These are phyloP conservation scores for Hypothenemus hampei DNA, from an alignment of 1,140 invertebrate species.

Conservation along the genomic window DNA sequence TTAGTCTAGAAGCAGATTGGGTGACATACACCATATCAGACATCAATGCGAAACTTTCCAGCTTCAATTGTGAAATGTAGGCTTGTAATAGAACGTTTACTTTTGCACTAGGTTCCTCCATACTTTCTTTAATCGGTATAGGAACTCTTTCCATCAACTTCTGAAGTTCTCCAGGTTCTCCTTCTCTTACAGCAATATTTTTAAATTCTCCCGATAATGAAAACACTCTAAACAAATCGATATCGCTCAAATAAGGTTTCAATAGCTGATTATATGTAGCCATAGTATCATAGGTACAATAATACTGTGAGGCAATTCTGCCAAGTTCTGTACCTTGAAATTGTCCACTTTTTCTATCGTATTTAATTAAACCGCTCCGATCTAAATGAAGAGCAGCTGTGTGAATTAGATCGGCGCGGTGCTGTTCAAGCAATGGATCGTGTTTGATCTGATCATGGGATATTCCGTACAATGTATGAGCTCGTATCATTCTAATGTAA, in stretches of 20 bases:
- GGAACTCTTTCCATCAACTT: conserved; percentile 97
- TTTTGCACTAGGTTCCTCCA: conserved; percentile 98
- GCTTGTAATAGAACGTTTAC: conserved; percentile 94
- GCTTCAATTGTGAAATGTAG: conserved; percentile 96
- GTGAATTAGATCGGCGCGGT: conserved; percentile 93
- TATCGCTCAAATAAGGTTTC: conserved; percentile 95
- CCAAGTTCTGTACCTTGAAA: conserved; percentile 89
- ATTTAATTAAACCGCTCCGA: conserved; percentile 88
- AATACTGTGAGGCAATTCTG: conserved; percentile 96
- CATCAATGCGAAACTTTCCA: conserved; percentile 98
- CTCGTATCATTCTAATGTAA: conserved; percentile 85
- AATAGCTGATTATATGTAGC: conserved; percentile 93
- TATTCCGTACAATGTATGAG: conserved; percentile 86
- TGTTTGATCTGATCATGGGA: conserved; percentile 72
- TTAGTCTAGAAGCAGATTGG: conserved; percentile 91
- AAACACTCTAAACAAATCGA: conserved; percentile 98
- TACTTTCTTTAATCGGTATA: conserved; percentile 98
- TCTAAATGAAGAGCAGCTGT: conserved; percentile 91
- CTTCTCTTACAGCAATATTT: conserved; percentile 91
- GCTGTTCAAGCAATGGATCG: conserved; percentile 81
- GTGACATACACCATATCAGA: conserved; percentile 99
- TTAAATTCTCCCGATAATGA: conserved; percentile 94
- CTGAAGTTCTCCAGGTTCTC: conserved; percentile 96
- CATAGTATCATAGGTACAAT: conserved; percentile 96
- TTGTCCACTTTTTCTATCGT: conserved; percentile 91